Evolutionary conservation across 2,113 vertebrate species (phyloP), one percentile per base, ranked within the genome.

Genomic region (Otus sunia): DNA sequence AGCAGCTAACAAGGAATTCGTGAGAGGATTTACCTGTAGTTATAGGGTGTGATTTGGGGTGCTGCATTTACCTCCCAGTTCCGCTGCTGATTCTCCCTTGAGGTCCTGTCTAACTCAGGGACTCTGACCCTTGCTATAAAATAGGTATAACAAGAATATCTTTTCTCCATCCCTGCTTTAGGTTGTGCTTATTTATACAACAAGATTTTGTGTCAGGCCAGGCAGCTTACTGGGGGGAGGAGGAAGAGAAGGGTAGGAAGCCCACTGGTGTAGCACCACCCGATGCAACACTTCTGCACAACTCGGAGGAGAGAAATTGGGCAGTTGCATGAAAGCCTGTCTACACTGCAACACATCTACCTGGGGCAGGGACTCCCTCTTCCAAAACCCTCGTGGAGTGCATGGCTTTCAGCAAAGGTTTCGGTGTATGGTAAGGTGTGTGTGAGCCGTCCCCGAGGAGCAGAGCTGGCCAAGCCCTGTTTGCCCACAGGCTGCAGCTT

Each of bases 41-140:
- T 58, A 21, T 1, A 5, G 29, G 30, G 23, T 50, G 30, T n/a
- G 47, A 36, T 66, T 67, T 0, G 0, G 20, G 20, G 7, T 45
- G 79, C 67, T 72, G 7, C 19, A 26, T 56, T 87, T 45, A 74
- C 23, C 10, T 84, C 41, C 18, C 39, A 74, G 1, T 21, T 80
- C 76, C 50, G 32, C 10, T 3, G 1, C 76, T 36, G 45, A 22
- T 41, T 83, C 17, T 41, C 16, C 8, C 21, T 59, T 72, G 15
- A 47, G 23, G 27, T n/a, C 20, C 18, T 41, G 16, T 37, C n/a
- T 50, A 74, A 81, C 19, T 34, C 39, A 17, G 26, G 21, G 15
- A 18, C 25, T 64, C 62, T 18, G 36, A 68, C 23, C 27, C 23
- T 80, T 62, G 29, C 34, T 78, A 12, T 68, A 68, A 78, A 50